These are phyloP conservation scores for Penaeus japonicus DNA, from an alignment of 1,140 invertebrate species.

Conservation along the genomic window DNA sequence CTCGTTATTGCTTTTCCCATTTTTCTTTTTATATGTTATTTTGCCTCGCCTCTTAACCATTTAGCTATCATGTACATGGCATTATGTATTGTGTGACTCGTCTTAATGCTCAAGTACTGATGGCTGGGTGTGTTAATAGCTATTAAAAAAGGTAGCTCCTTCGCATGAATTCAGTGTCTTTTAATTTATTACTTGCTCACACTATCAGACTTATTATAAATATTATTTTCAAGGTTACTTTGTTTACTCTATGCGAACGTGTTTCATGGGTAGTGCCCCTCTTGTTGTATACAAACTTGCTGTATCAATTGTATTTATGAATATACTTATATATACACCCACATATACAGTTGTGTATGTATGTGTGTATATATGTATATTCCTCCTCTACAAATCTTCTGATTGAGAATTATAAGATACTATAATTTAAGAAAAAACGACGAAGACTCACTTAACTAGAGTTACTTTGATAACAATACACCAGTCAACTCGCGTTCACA, in stretches of 20 bases:
- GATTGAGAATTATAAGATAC: no score
- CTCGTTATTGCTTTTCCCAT: slow-evolving; percentile 11
- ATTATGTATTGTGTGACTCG: no score
- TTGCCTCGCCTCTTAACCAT: not conserved
- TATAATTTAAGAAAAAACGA: no score
- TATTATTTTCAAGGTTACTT: slow-evolving; percentile 25
- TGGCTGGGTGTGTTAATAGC: no score
- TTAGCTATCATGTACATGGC: not conserved
- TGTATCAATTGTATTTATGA: slow-evolving; percentile 33
- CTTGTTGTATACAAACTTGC: slow-evolving; percentile 43
- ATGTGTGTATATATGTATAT: slow-evolving; percentile 40
- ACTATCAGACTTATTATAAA: slow-evolving; percentile 26
- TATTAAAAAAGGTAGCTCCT: no score
- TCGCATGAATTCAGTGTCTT: slow-evolving; percentile 30
- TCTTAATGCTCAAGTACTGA: no score
- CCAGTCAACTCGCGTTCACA: no score
- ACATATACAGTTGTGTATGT: slow-evolving; percentile 32
- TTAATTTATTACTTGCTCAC: slow-evolving; percentile 24
- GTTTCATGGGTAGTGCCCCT: slow-evolving; percentile 45
- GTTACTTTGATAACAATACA: no score
- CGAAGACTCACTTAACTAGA: no score
- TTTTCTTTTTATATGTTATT: slow-evolving; percentile 17
- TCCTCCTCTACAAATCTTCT: not conserved
- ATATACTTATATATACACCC: slow-evolving; percentile 38
- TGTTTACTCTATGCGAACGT: slow-evolving; percentile 32